Evolutionary conservation across 1,140 invertebrate genomes (phyloP), one percentile per base, ranked within the genome.

Genomic region (Cephus cinctus): DNA sequence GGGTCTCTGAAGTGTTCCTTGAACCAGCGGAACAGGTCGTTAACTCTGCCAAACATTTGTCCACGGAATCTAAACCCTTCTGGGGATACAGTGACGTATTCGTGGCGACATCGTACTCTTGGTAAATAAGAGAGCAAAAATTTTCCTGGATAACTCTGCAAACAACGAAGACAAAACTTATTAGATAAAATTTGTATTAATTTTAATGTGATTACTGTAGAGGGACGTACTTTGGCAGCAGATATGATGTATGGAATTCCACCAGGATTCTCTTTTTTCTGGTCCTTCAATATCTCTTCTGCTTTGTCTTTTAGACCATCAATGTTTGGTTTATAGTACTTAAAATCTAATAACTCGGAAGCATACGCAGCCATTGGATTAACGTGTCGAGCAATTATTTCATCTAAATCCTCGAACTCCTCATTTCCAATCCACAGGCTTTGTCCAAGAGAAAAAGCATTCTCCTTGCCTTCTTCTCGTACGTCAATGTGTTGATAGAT

Each of bases 351-450:
- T 19, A 99, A 80, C 66, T 99, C 96, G 1, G 94, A 81, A 1
- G 92, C 93, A 66, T 89, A 88, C 0, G 85, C 81, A 2, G 96
- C 95, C 94, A 99, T 97, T 0, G 96, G 97, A 54, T 91, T 94
- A 4, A 99, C 87, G 73, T 97, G 85, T 8, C 96, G 83, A 0
- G 96, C 96, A 25, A 99, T 93, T 35, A 99, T 99, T 87, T 99
- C 97, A 77, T 99, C 97, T 11, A 99, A 75, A 78, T 99, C 97
- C 80, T 99, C 97, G 76, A 96, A 99, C 63, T 96, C 91, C 63
- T 92, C 90, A 43, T 81, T 86, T 9, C 86, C 87, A 52, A 98
- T 97, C 84, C 86, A 89, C 0, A 99, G 75, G 52, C 67, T 67
- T 54, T 86, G 84, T 18, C 98, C 97, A 14, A 99, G 75, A 32